Base-by-base conservation (phyloP, 1,140 invertebrate species). In the Phthorimaea operculella region DNA sequence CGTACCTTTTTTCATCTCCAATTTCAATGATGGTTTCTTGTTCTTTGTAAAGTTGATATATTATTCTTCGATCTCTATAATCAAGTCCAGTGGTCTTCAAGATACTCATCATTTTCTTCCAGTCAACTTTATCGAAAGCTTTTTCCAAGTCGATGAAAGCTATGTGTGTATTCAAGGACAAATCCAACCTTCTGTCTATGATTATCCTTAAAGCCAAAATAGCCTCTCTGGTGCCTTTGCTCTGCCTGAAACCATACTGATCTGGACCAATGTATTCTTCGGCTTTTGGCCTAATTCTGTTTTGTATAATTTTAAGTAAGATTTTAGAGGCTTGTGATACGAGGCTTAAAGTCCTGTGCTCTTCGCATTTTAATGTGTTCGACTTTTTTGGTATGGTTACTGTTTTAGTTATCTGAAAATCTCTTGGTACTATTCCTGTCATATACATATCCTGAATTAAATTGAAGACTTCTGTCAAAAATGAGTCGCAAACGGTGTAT, bases 331-430 rank as follows among this genome's bases (percentile, higher is more conserved):
- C 33, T 9, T 52, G 51, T 0, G 51, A 52, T 16, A 52, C 36
- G 5, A 52, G 14, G 12, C 33, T 39, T 36, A 52, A 18, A 3
- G 51, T 52, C 12, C 33, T 52, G 11, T 52, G 51, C 34, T 52
- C 51, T n/a, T 52, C 51, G 16, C 16, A 52, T 39, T 39, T 36
- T 7, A 52, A 15, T 6, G n/a, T n/a, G n/a, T n/a, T n/a, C n/a
- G 51, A 15, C 36, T 52, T 52, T 33, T 52, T 52, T 10, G 51
- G 51, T 52, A 52, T n/a, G 1, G 51, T 39, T 8, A 52, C 33
- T 10, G 15, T 52, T 52, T 39, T 52, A 52, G 2, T 52, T 15
- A 52, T 39, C 18, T 52, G 28, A 17, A 52, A 52, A 39, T 52
- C 51, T 5, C 39, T 52, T 52, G 51, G 51, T 34, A 52, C 34